Evolutionary conservation across 2,888 invertebrate genomes (phyloP), one percentile per base, ranked within the genome.

Genomic region (Myopa tessellatipennis): DNA sequence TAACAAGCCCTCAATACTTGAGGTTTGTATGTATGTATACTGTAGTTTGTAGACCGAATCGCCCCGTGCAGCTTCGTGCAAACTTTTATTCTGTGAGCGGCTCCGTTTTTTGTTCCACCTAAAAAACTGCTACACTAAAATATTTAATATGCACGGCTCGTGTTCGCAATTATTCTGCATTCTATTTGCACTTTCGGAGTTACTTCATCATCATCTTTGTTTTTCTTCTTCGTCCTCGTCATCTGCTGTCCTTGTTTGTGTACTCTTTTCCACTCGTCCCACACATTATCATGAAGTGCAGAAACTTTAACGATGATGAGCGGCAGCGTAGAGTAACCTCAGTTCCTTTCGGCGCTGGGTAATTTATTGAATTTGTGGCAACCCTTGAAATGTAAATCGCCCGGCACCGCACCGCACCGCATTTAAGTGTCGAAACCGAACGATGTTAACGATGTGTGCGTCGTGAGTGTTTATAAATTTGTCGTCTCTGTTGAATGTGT

Each of bases 101-200:
- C 67, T 67, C n/a, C 40, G 14, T 45, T n/a, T n/a, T 36, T 16
- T 26, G 26, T 61, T 61, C 12, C 4, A 63, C 63, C 10, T 14
- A n/a, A 18, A 8, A 26, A 14, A n/a, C 7, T 34, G 8, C 69
- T 45, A 69, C 7, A 40, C 16, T 7, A 67, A 67, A 36, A 67
- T 40, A 65, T 74, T 74, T 68, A 67, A 74, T 68, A 74, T 40
- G 67, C 67, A 38, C 38, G 38, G 58, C 52, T 67, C 45, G 52
- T 74, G 74, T 74, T 74, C 58, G 18, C 68, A 74, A 74, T 74
- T 67, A 74, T 26, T 36, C 5, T 70, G 70, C 70, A 70, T 65
- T 63, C 65, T 73, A 60, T 73, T 40, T n/a, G n/a, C n/a, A 40
- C 73, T 60, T 61, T 10, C 58, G 16, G 18, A 14, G 34, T 52